Evolutionary conservation across 2,888 invertebrate genomes (phyloP), one percentile per base, ranked within the genome.

Genomic region (Clunio marinus): DNA sequence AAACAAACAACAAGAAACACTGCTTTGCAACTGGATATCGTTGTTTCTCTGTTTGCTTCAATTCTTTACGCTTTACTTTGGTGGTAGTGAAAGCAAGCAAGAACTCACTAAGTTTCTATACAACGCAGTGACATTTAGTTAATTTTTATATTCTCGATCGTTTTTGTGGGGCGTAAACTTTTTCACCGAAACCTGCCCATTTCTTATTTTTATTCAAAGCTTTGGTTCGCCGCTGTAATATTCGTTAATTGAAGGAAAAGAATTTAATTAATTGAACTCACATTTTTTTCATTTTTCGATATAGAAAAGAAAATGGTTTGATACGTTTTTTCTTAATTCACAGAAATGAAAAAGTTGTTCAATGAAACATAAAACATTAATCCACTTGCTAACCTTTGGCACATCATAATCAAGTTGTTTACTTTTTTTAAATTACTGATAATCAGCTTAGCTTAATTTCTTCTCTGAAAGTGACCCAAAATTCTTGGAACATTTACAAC

Each of bases 1-100:
- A 41, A 41, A 62, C 22, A 62, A 62, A 62, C 62, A 63, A 63
- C 24, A 45, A 46, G 24, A 27, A 45, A 46, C 24, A 25, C 41
- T n/a, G 17, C 35, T 60, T 17, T 15, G 7, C 32, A 15, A 60
- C 15, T 60, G 58, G 32, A 58, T 58, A 58, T 58, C 41, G 27
- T 32, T 17, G 63, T n/a, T 15, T 45, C 17, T 25, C 27, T 25
- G 41, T 35, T 63, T 45, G 35, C 25, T 24, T 45, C 15, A 27
- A 32, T 17, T 8, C 58, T 17, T 28, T 17, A 15, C 32, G 28
- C 24, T n/a, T n/a, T n/a, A n/a, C 4, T 15, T 20, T 10, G 10
- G 25, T 41, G 24, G 41, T 10, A 24, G 13, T 10, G 25, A 62
- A 24, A 41, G 25, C 28, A 35, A 59, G 22, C 28, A 59, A 17